Evolutionary conservation across 2,888 invertebrate genomes (phyloP), one percentile per base, ranked within the genome.

Genomic region (Tortrix viridana): DNA sequence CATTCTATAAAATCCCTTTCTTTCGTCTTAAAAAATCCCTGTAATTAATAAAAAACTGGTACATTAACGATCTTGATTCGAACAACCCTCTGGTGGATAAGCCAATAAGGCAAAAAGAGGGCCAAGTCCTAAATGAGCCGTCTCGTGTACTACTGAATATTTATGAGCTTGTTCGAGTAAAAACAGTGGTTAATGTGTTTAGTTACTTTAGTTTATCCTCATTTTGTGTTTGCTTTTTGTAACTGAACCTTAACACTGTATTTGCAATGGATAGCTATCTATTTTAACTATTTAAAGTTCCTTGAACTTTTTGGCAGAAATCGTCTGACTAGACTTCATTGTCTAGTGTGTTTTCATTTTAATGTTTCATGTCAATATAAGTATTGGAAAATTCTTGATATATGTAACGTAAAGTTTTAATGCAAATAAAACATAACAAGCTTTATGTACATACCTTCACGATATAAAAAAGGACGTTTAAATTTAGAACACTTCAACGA

Each of bases 21-120:
- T 66, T 67, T 71, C 76, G 75, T 76, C 70, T 67, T 65, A 60
- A 64, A 64, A 71, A 75, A 79, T 81, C 68, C 73, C 69, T 70
- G 77, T 85, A 87, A 89, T 89, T 88, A 89, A 85, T 88, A 86
- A 82, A 86, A 82, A 78, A 69, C 79, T 73, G 81, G 77, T 83
- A 88, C 89, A 90, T 89, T 90, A 89, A 88, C 81, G 88, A 88
- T 88, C 82, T 77, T 74, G 85, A 86, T 87, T 82, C 80, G 77
- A 83, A 86, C 88, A 86, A 82, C 85, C 82, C 90, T 84, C 90
- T 68, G 37, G 90, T 83, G 91, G 71, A 88, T 88, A 82, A 85
- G 86, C 90, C 87, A 89, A 89, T 90, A 89, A 86, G 77, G 84
- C 80, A 90, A 91, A 89, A 90, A 89, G 86, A 86, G 86, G 88